Conservation (phyloP, 2,113 vertebrate species). For the Xiphorhynchus elegans region DNA sequence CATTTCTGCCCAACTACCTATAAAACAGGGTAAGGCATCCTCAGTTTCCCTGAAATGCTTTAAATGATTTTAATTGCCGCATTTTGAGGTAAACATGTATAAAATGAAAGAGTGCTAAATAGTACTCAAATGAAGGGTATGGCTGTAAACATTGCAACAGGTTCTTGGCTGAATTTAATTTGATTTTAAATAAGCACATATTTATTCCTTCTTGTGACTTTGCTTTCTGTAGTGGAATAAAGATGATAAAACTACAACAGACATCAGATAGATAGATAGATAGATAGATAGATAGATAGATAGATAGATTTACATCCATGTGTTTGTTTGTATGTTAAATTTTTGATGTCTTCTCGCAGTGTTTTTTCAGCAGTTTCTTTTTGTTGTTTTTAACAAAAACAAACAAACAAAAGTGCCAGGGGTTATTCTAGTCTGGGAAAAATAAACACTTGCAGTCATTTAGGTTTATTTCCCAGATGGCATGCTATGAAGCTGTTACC, state of each 20-base stretch:
- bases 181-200: not conserved
- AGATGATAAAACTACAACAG: not conserved
- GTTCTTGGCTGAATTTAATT: not conserved
- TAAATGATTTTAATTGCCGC: not conserved
- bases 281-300: too few relatives aligned
- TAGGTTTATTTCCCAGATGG: slow-evolving; percentile 43
- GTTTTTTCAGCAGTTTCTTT: not conserved
- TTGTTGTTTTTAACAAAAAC: not conserved
- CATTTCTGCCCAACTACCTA: not conserved
- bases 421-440: not conserved
- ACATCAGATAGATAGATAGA: not conserved
- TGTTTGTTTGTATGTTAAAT: not conserved
- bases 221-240: not conserved
- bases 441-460: not conserved
- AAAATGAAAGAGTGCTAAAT: not conserved
- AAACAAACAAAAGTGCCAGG: not conserved
- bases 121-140: not conserved
- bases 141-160: not conserved
- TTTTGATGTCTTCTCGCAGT: not conserved
- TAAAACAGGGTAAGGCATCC: not conserved
- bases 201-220: not conserved
- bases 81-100: not conserved
- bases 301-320: not conserved
- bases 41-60: not conserved
- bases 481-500: slow-evolving; percentile 47